A percentile compares a stretch with the other conserved stretches of the same genome.
Conservation (phyloP, 2,113 vertebrate species). For the Myiagra hebetior region DNA sequence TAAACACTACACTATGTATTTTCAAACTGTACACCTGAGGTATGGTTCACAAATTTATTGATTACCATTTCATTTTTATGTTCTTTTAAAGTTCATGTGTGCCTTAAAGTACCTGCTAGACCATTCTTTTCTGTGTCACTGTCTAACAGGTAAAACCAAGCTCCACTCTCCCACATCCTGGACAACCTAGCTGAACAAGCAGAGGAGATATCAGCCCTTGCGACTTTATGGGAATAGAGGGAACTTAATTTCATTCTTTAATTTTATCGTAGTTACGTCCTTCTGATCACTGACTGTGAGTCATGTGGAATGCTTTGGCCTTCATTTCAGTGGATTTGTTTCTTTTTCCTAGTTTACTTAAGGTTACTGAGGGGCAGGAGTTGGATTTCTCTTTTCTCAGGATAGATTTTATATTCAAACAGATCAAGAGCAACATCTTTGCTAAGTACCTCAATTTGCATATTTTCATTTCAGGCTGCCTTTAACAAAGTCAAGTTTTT, state of each 20-base stretch:
- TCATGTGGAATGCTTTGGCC: background rate
- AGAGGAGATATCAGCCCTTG: background rate
- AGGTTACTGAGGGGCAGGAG: background rate
- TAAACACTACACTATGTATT: accelerated
- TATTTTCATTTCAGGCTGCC: background rate
- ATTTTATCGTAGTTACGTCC: background rate
- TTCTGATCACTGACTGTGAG: background rate
- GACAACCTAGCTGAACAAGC: background rate
- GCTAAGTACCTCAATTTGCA: background rate
- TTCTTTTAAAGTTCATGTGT: background rate
- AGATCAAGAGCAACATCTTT: background rate
- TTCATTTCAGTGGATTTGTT: background rate
- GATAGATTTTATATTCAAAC: background rate
- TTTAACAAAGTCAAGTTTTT: background rate
- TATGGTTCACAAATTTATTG: background rate
- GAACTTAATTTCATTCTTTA: background rate
- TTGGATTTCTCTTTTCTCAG: background rate
- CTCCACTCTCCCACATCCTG: background rate
- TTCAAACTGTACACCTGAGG: background rate
- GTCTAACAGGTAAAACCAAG: background rate
- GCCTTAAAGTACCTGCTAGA: background rate
- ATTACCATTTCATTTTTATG: background rate
- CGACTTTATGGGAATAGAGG: background rate
- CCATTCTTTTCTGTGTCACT: background rate
- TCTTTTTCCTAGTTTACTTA: background rate